Evolutionary conservation across 2,113 vertebrate species (phyloP).

Genomic region (Sciurus niger): DNA sequence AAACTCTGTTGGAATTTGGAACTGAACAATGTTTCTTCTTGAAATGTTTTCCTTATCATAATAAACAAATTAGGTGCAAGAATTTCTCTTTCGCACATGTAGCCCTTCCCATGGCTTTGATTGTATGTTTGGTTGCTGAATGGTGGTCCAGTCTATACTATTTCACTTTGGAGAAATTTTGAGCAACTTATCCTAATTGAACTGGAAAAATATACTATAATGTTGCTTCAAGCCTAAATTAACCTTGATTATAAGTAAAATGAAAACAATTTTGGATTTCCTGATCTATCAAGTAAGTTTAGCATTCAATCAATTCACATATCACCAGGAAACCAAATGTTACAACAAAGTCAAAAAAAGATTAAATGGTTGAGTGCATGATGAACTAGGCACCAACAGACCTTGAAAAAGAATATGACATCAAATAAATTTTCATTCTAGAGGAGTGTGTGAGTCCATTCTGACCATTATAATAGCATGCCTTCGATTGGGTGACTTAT

Average conservation of each 20-base stretch:
- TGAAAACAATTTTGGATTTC: background rate
- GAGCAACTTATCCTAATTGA: background rate
- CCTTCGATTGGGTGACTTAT: background rate
- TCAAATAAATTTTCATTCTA: background rate
- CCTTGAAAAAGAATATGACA: background rate
- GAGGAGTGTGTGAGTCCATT: background rate
- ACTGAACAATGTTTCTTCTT: slow-evolving; percentile 56
- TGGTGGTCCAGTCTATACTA: background rate
- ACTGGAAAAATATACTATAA: background rate
- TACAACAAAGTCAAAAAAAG: background rate
- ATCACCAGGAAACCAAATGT: slow-evolving; percentile 16
- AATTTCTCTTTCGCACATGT: background rate
- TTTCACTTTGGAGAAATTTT: background rate
- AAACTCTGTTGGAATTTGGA: slow-evolving; percentile 16
- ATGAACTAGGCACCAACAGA: background rate
- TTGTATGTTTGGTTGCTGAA: slow-evolving; percentile 58
- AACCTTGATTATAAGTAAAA: slow-evolving; percentile 31
- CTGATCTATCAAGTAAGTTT: background rate
- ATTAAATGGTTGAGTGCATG: background rate
- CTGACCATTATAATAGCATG: background rate
- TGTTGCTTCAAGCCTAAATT: background rate
- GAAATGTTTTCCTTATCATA: slow-evolving; percentile 67
- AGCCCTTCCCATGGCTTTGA: background rate
- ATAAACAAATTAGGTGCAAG: slow-evolving; percentile 67
- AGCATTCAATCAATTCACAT: background rate